These are phyloP conservation scores for Hydrozoanthus tunicans DNA, from an alignment of 64 coral and sea anemone genomes.

Conservation along the genomic window DNA sequence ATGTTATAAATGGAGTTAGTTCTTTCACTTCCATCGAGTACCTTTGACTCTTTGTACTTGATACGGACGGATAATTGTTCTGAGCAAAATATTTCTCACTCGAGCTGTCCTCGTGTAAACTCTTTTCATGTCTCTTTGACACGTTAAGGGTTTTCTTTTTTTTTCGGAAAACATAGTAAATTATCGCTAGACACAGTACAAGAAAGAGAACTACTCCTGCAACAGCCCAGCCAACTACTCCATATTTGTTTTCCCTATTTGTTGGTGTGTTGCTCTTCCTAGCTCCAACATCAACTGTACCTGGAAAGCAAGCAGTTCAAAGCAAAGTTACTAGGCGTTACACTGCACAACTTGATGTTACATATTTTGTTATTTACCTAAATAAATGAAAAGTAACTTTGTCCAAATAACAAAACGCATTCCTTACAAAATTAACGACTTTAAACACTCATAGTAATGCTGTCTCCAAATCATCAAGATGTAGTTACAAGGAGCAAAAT, in stretches of 20 bases:
- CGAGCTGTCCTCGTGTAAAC: slow-evolving; percentile 23
- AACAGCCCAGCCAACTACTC: slow-evolving; percentile 24
- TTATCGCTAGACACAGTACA: background rate
- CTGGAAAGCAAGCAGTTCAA: background rate
- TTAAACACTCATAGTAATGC: background rate
- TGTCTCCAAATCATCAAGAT: background rate
- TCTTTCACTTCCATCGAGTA: slow-evolving; percentile 40
- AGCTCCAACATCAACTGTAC: background rate
- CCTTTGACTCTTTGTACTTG: slow-evolving; percentile 20
- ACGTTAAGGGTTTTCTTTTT: slow-evolving; percentile 59
- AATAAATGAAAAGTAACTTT: no score
- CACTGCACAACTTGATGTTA: no score
- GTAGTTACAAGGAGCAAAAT: background rate
- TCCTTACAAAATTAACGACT: background rate
- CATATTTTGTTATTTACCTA: no score
- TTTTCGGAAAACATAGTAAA: background rate
- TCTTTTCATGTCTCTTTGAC: slow-evolving; percentile 55
- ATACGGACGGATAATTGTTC: slow-evolving; percentile 18
- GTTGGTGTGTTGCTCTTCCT: background rate
- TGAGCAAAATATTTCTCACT: slow-evolving; percentile 34
- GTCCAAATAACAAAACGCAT: background rate
- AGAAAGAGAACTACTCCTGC: slow-evolving; percentile 32
- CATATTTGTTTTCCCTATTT: no score
- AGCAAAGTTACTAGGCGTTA: background rate
- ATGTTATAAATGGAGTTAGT: background rate